These are phyloP conservation scores for Plagiodera versicolora DNA, from an alignment of 2,888 invertebrate genomes.

Conservation along the genomic window DNA sequence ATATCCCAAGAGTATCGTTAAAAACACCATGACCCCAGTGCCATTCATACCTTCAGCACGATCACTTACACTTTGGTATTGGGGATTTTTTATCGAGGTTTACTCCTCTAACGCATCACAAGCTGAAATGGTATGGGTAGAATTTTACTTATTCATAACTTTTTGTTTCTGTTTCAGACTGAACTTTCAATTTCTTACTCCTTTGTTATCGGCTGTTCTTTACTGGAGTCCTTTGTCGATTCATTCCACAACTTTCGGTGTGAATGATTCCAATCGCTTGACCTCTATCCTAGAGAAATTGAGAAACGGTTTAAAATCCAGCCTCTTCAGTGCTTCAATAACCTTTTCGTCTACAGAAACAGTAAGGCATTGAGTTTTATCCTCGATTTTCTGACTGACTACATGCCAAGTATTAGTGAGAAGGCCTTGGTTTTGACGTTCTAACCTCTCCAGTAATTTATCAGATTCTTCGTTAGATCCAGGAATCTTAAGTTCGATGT, in stretches of 20 bases:
- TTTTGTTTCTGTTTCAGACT: no score
- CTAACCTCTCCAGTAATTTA: conserved; percentile 11
- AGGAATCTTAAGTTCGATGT: conserved; percentile 11
- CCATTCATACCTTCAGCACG: conserved; percentile 24
- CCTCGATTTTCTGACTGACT: conserved; percentile 17
- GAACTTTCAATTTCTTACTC: no score
- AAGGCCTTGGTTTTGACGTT: conserved; percentile 20
- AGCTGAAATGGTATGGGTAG: neutral
- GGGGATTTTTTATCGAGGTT: conserved; percentile 26
- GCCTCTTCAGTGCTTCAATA: conserved; percentile 14
- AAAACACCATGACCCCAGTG: conserved; percentile 22
- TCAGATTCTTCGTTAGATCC: conserved; percentile 9
- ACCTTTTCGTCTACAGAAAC: conserved; percentile 21
- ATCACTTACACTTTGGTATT: conserved; percentile 25
- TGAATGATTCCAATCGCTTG: conserved; percentile 8
- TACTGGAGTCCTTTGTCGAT: no score
- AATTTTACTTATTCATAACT: no score
- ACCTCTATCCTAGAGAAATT: conserved; percentile 19
- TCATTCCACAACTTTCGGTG: neutral
- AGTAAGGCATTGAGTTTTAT: conserved; percentile 11
- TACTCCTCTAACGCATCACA: conserved; percentile 20
- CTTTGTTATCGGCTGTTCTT: no score
- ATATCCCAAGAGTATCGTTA: conserved; percentile 25
- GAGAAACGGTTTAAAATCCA: conserved; percentile 18
- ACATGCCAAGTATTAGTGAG: conserved; percentile 18